Conservation (phyloP, 2,797 vertebrate species). For the Takifugu ocellatus region DNA sequence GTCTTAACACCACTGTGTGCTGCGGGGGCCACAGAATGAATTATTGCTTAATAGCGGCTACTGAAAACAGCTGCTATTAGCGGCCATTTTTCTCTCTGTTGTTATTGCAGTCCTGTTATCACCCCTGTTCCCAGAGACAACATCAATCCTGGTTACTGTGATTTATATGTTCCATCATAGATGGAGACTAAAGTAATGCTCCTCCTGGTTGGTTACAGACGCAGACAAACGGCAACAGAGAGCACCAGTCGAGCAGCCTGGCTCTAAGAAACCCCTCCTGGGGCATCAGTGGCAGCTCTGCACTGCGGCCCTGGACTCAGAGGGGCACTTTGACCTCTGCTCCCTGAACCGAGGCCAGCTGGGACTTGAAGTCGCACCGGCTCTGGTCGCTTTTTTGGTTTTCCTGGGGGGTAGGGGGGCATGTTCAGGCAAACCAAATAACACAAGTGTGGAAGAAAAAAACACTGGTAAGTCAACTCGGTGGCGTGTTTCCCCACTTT, state of each 20-base stretch:
- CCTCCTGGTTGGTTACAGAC: constrained; percentile 15
- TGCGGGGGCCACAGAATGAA: constrained; percentile 60
- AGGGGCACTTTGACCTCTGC: constrained; percentile 45
- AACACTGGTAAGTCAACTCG: constrained; percentile 65
- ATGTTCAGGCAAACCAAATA: constrained; percentile 45
- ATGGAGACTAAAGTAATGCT: constrained; percentile 31
- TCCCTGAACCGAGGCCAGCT: constrained; percentile 53
- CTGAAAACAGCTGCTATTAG: constrained; percentile 66
- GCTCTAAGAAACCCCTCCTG: too few relatives aligned
- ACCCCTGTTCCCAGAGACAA: constrained; percentile 41
- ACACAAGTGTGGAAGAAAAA: constrained; percentile 52
- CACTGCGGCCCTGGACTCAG: constrained; percentile 52
- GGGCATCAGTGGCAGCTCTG: constrained; percentile 40
- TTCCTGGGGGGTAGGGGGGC: neutral
- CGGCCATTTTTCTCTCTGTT: constrained; percentile 59
- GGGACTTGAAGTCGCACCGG: constrained; percentile 37
- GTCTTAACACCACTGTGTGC: constrained; percentile 65
- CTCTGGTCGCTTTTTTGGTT: constrained; percentile 52
- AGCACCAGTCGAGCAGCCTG: neutral
- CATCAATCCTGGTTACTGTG: constrained; percentile 51
- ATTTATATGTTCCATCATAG: constrained; percentile 46
- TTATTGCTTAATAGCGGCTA: constrained; percentile 62
- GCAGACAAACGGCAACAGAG: constrained; percentile 10
- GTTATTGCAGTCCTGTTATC: constrained; percentile 54
- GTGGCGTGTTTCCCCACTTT: constrained; percentile 54